Percentiles rank a stretch among this genome's conserved stretches.
These are phyloP conservation scores for Cantharis lateralis DNA, from an alignment of 2,888 invertebrate species.

Conservation along the genomic window DNA sequence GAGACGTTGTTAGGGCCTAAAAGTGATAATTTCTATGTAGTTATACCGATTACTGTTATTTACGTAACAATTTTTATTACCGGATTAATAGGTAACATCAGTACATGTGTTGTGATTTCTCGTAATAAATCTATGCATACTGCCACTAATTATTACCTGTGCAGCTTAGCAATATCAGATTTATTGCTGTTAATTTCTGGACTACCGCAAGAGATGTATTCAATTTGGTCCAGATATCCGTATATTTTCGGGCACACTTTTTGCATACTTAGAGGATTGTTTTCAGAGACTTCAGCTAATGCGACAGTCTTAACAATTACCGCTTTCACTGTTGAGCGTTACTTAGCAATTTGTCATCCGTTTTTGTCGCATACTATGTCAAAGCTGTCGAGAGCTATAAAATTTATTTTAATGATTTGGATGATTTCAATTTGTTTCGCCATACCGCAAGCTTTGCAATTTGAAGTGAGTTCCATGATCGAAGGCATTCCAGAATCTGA, in stretches of 20 bases:
- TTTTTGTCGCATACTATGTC: constrained; percentile 82
- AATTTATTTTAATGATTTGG: constrained; percentile 83
- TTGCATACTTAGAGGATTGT: constrained; percentile 76
- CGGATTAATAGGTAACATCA: constrained; percentile 80
- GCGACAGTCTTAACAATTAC: constrained; percentile 73
- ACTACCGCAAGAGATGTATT: constrained; percentile 81
- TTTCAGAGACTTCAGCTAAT: constrained; percentile 80
- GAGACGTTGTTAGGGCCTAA: constrained; percentile 36
- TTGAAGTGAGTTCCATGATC: constrained; percentile 53
- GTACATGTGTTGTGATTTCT: constrained; percentile 84
- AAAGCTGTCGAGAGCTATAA: constrained; percentile 81
- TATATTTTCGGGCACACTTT: constrained; percentile 80
- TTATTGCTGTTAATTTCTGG: constrained; percentile 77
- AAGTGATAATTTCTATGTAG: constrained; percentile 64
- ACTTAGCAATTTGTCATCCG: constrained; percentile 73
- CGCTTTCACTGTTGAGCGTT: constrained; percentile 73
- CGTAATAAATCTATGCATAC: constrained; percentile 84
- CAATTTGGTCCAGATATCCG: constrained; percentile 77
- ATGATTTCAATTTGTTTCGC: constrained; percentile 73
- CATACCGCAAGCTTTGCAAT: constrained; percentile 69
- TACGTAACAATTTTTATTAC: constrained; percentile 77
- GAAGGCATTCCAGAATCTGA: constrained; percentile 45
- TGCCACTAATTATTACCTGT: constrained; percentile 82
- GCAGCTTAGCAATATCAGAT: constrained; percentile 84
- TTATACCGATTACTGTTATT: constrained; percentile 75